A percentile compares a stretch with the other conserved stretches of the same genome.
Conservation (phyloP, 23 tunicate genomes). For the Halocynthia aurantium region DNA sequence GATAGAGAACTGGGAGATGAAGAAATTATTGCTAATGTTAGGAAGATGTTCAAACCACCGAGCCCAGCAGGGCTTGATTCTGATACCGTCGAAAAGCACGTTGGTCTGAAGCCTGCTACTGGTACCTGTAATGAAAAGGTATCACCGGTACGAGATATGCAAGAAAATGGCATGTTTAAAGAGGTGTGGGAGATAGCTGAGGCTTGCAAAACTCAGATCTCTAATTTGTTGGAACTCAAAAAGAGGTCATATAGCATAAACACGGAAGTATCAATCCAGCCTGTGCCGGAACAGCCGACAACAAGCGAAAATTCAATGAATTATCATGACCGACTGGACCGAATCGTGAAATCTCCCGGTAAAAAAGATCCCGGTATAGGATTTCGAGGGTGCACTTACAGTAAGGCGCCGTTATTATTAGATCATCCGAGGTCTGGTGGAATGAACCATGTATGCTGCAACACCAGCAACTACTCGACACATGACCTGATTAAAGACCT, state of each 20-base stretch:
- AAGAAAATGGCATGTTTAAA: not conserved
- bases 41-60: constrained; percentile 8
- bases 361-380: too few species aligned
- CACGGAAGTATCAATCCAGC: too few species aligned
- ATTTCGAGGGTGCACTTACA: too few species aligned
- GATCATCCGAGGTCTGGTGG: not conserved
- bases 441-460: not conserved
- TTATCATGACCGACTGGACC: too few species aligned
- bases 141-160: not conserved
- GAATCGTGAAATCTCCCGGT: too few species aligned
- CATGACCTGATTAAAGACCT: constrained; percentile 3
- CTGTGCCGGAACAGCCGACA: too few species aligned
- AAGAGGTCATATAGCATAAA: too few species aligned
- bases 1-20: constrained; percentile 13
- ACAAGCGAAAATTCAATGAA: too few species aligned
- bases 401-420: too few species aligned
- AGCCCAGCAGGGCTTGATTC: not conserved
- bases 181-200: constrained; percentile 1
- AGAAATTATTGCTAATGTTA: constrained; percentile 9
- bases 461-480: not conserved
- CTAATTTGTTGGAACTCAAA: not conserved
- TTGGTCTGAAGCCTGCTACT: not conserved
- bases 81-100: not conserved
- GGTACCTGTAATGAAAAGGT: not conserved
- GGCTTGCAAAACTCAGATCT: not conserved